Evolutionary conservation across 2,888 invertebrate genomes (phyloP), one percentile per base, ranked within the genome.

Genomic region (Cephus pulcher): DNA sequence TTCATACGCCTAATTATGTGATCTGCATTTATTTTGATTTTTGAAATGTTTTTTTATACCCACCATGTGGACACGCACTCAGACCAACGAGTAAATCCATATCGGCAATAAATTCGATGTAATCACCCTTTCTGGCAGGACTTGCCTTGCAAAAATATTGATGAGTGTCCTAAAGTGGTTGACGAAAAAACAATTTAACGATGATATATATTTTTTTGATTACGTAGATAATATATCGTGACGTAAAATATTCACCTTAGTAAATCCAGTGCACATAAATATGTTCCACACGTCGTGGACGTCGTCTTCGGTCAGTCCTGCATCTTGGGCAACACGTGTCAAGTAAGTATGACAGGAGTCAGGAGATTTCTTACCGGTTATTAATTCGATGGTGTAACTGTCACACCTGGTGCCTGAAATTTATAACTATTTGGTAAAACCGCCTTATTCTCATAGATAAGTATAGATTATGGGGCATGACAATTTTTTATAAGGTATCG

Each of bases 261-360:
- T 92, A 78, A 93, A 91, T 2, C 93, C 93, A 0, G 93, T 93
- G 78, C 92, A 92, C 92, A 93, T 93, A 75, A 93, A 93, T 73
- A 93, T 92, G 83, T 93, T 93, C 92, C 93, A 92, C 1, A 93
- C 93, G 86, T 93, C 93, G 81, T 93, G 93, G 0, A 93, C 93
- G 85, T 93, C 92, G 34, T 90, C 89, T 80, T 93, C 93, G 4
- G 81, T 84, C 77, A 93, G 84, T 12, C 91, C 92, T 11, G 89
- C 88, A 73, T 91, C 90, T 79, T 90, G 84, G 1, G 92, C 87
- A 0, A 93, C 93, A 73, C 91, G 88, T 0, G 90, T 91, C 71
- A 93, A 83, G 69, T 92, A 92, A 74, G 92, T 92, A 79, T 93
- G 93, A 73, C 93, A 93, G 75, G 92, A 92, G 34, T 75, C 78